Base-by-base conservation (phyloP, 2,888 invertebrate genomes). In the Lycophotia porphyrea region DNA sequence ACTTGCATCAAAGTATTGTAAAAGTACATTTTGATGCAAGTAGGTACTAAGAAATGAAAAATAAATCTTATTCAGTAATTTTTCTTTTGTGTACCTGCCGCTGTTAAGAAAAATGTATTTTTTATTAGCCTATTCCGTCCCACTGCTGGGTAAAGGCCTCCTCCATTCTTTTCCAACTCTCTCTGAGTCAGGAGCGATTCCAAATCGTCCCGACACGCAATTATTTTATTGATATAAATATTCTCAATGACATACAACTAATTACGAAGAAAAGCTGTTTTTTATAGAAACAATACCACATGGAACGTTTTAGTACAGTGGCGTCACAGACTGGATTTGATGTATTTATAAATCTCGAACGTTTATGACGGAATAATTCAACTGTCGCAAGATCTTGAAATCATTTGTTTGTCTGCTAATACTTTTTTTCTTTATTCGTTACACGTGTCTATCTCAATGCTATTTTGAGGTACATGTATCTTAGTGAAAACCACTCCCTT, bases 231-330 rank as follows among this genome's bases (percentile, higher is more conserved):
- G 36, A 70, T 61, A 82, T 71, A 66, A 71, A 72, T 78, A 86
- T 39, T 47, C 36, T 39, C 72, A 70, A 74, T 76, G 76, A 64
- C 80, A 79, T 36, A 47, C 31, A 42, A 18, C 39, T n/a, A 63
- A 58, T 80, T 71, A 71, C 76, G 78, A 61, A 76, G 66, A 77
- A 70, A 72, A 61, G 3, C 7, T 47, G 15, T 69, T 68, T 80
- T 71, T 75, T 71, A 81, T 63, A 68, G 42, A 76, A 79, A 86
- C 76, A 81, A 75, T 79, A 80, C 80, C 88, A 86, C 60, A 74
- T 80, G 80, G 79, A 64, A 77, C 66, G 60, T 34, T 73, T 61
- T 27, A 49, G 60, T 60, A 13, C 11, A 34, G 64, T 70, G 69
- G 74, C 65, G 69, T 70, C 76, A 79, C 21, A 36, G n/a, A 63